phyloP scores from a whole-genome alignment of 2,888 invertebrate genomes.

The Drosophila leonis region DNA sequence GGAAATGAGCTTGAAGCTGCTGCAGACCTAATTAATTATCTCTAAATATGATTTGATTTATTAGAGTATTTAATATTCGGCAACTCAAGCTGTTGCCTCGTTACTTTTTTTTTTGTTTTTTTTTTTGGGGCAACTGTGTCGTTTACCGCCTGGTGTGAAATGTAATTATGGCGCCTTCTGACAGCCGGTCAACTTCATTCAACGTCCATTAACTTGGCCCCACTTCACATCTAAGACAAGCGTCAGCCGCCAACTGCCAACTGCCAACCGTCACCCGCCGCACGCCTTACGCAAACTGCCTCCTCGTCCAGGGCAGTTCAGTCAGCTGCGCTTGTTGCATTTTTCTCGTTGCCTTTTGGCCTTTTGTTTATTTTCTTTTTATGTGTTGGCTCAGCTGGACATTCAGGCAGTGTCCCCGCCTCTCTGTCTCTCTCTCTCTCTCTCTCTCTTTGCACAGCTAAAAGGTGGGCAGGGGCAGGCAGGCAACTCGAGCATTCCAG shows the following conservation, averaged over 20 bases:
- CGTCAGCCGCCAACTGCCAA: background rate
- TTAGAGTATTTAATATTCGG: constrained; percentile 8
- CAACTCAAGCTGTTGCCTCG: background rate
- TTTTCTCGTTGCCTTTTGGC: constrained; percentile 42
- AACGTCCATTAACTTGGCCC: constrained; percentile 72
- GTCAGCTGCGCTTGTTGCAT: constrained; percentile 54
- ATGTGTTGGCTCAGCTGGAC: constrained; percentile 73
- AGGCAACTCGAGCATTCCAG: constrained; percentile 50
- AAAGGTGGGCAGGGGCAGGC: background rate
- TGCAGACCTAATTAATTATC: background rate
- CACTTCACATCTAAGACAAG: constrained; percentile 54
- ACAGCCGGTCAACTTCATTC: constrained; percentile 76
- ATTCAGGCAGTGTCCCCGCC: constrained; percentile 16
- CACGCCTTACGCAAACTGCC: background rate
- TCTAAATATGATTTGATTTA: background rate
- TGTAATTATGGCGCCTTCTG: constrained; percentile 78
- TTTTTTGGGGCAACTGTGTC: constrained; percentile 19
- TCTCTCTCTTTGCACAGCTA: background rate
- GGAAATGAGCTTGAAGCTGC: background rate
- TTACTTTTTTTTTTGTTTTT: background rate
- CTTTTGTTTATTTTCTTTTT: constrained; percentile 63
- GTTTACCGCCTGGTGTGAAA: constrained; percentile 68
- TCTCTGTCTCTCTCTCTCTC: too few species aligned
- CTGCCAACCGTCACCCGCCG: background rate
- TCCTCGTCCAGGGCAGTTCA: background rate